phyloP scores from a whole-genome alignment of 2,888 invertebrate species.

The Empis stercorea region DNA sequence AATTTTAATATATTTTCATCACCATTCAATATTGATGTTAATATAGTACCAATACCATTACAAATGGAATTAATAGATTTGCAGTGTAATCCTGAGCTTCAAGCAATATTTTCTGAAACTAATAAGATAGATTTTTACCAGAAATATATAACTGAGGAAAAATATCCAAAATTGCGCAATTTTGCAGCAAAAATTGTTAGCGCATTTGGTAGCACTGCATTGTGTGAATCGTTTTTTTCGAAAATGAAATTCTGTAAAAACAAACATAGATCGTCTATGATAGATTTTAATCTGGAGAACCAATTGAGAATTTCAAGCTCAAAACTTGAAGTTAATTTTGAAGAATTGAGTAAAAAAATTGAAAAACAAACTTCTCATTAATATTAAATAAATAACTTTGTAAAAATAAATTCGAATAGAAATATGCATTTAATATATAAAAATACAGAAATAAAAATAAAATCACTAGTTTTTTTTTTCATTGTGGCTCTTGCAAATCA shows the following conservation, averaged over 20 bases:
- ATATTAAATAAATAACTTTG: neutral
- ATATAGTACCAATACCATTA: neutral
- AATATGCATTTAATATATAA: neutral
- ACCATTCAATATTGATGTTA: neutral
- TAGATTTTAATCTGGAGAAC: too few species aligned
- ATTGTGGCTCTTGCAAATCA: neutral
- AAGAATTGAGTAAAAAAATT: neutral
- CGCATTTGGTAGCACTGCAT: neutral
- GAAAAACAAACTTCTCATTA: neutral
- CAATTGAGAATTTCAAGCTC: neutral
- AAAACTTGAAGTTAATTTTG: neutral
- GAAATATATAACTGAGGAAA: neutral
- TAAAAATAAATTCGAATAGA: neutral
- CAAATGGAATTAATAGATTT: neutral
- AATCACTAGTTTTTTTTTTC: neutral
- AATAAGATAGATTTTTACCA: neutral
- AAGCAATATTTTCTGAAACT: neutral
- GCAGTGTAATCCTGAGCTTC: neutral
- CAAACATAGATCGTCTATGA: neutral
- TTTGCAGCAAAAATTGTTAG: neutral
- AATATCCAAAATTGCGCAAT: neutral
- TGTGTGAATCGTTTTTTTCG: neutral
- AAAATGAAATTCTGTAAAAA: neutral
- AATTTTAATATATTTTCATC: neutral
- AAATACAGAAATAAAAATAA: neutral